Evolutionary conservation across 2,888 invertebrate species (phyloP).

Genomic region (Julus scandinavius): DNA sequence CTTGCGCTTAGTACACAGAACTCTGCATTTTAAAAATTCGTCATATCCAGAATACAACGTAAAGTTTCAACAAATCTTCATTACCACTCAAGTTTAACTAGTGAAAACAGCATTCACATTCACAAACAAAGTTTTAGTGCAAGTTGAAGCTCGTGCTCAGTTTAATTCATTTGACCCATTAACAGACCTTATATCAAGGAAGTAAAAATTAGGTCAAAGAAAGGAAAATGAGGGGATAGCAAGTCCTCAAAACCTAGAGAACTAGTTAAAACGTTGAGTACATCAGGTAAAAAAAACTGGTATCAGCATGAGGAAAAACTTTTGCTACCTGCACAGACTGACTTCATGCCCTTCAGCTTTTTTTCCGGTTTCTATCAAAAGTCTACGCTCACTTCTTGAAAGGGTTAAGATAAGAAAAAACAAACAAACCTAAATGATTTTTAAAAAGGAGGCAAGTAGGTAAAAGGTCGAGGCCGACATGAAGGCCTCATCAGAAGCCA

Average conservation of each 20-base stretch:
- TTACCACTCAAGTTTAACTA: too few species aligned
- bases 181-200: background rate
- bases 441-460: background rate
- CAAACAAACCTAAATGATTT: background rate
- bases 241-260: background rate
- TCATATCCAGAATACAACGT: too few species aligned
- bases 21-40: too few species aligned
- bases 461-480: background rate
- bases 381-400: background rate
- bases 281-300: background rate
- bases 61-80: too few species aligned
- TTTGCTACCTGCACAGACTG: background rate
- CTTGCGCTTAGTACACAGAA: too few species aligned
- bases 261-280: background rate
- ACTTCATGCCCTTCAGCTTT: background rate
- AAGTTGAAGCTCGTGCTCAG: background rate
- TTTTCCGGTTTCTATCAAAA: background rate
- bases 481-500: background rate
- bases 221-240: background rate
- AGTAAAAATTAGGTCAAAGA: background rate
- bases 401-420: background rate
- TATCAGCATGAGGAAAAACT: background rate
- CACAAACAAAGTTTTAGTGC: too few species aligned
- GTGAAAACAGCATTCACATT: too few species aligned
- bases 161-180: background rate